These are phyloP conservation scores for Drosophila insularis DNA, from an alignment of 1,140 invertebrate species.

Conservation along the genomic window DNA sequence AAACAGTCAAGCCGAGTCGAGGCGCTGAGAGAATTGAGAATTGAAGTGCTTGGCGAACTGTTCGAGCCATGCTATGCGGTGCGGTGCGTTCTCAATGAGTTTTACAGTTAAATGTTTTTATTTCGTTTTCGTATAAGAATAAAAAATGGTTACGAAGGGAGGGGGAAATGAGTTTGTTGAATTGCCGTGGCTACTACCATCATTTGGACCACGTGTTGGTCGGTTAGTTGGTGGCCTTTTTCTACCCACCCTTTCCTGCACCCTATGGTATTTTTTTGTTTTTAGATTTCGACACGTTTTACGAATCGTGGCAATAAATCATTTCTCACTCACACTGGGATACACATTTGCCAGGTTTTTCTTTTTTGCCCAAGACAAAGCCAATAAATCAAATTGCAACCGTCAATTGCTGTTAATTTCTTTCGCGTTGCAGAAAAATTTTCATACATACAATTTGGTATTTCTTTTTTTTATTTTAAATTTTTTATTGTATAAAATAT, in stretches of 20 bases:
- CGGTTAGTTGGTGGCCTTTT: neutral
- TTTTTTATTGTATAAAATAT: constrained; percentile 7
- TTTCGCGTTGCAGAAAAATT: constrained; percentile 47
- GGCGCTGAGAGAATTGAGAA: constrained; percentile 22
- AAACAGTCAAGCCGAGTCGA: neutral
- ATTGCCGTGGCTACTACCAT: constrained; percentile 1
- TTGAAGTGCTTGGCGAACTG: constrained; percentile 32
- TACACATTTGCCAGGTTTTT: constrained; percentile 33
- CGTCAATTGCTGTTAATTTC: constrained; percentile 63
- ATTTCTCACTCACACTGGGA: constrained; percentile 26
- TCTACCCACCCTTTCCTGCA: neutral
- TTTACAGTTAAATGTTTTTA: constrained; percentile 62
- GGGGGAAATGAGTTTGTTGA: neutral
- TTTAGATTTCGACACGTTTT: constrained; percentile 49
- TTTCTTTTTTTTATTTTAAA: constrained; percentile 9
- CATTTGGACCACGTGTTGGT: constrained; percentile 17
- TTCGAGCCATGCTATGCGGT: no score
- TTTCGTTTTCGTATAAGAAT: constrained; percentile 15
- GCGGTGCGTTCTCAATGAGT: constrained; percentile 46
- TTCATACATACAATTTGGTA: constrained; percentile 18
- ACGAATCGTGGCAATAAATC: constrained; percentile 55
- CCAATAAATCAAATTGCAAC: constrained; percentile 58
- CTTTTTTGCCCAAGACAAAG: constrained; percentile 37
- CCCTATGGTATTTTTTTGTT: neutral
- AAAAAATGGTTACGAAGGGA: neutral